Conservation (phyloP, 2,888 invertebrate species). For the Apodemia hepburni region DNA sequence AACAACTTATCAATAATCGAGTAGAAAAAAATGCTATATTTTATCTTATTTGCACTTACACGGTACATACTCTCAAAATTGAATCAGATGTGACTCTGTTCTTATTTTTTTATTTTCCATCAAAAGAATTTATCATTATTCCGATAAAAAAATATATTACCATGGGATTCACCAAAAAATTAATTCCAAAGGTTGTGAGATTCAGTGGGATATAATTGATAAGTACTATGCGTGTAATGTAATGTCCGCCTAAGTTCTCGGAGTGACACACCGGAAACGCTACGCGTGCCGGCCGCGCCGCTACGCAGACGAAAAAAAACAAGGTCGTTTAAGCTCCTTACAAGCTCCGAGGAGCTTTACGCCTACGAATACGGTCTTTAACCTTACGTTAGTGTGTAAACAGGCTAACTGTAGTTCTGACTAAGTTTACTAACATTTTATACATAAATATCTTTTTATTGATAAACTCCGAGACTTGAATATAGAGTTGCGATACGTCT, state of each 20-base stretch:
- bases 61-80: too few species aligned
- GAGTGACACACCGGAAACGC: conserved; percentile 4
- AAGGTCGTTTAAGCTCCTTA: neutral
- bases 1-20: too few species aligned
- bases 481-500: neutral
- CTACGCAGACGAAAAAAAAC: conserved; percentile 12
- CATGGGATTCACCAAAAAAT: too few species aligned
- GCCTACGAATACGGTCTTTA: conserved; percentile 2
- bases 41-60: too few species aligned
- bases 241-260: neutral
- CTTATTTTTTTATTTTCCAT: too few species aligned
- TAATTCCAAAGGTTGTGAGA: too few species aligned
- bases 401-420: neutral
- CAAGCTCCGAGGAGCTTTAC: neutral
- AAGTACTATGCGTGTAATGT: neutral
- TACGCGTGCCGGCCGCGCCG: neutral
- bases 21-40: too few species aligned
- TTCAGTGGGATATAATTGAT: too few species aligned
- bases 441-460: neutral
- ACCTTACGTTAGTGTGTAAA: neutral
- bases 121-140: too few species aligned
- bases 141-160: too few species aligned
- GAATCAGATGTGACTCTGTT: too few species aligned
- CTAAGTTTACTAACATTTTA: conserved; percentile 1
- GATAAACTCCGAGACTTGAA: neutral